Evolutionary conservation across 2,113 vertebrate genomes (phyloP).

Genomic region (Bubalus kerabau): DNA sequence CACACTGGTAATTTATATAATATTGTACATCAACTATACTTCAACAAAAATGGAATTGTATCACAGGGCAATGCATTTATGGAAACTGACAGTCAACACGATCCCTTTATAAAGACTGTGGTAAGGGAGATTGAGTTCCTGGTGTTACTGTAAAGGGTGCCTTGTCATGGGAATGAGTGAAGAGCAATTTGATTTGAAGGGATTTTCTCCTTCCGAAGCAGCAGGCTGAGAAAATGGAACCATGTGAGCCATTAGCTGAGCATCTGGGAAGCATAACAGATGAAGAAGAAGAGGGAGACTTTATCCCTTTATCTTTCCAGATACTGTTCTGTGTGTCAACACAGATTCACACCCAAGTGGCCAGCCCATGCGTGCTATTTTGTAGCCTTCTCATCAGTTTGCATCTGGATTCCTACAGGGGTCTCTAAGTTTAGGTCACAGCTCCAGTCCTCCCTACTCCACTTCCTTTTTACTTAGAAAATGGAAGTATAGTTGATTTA

Average conservation of each 20-base stretch:
- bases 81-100: neutral
- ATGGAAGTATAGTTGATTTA: neutral
- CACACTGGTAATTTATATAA: neutral
- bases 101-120: neutral
- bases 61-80: neutral
- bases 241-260: neutral
- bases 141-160: neutral
- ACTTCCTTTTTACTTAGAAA: neutral
- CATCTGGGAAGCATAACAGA: neutral
- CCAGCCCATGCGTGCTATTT: fast-evolving
- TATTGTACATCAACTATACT: neutral
- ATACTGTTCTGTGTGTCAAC: neutral
- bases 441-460: neutral
- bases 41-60: neutral
- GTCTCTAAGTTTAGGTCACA: neutral
- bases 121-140: neutral
- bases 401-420: no score
- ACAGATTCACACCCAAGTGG: fast-evolving
- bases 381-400: neutral
- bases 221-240: neutral
- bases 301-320: neutral
- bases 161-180: neutral
- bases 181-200: neutral
- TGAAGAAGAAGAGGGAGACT: neutral
- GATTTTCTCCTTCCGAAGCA: neutral